Evolutionary conservation across 2,888 invertebrate genomes (phyloP), one percentile per base, ranked within the genome.

Genomic region (Fragum fragum): DNA sequence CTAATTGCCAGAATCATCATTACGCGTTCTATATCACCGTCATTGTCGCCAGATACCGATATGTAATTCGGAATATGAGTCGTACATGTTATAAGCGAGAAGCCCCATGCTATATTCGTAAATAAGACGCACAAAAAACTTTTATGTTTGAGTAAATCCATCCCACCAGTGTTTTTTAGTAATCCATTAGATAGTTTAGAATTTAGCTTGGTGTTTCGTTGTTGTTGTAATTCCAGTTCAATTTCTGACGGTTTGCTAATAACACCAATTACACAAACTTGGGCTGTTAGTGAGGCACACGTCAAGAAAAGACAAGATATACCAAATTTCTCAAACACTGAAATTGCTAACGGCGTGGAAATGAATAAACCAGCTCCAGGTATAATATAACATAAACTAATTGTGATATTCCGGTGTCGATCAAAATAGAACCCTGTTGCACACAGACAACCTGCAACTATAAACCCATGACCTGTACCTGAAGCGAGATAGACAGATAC

Each of bases 31-130:
- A 59, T 59, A 7, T 59, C 59, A 23, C 26, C 16, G 23, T 59
- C 59, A 23, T 2, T 16, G 3, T 23, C 59, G 7, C 59, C 14
- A 23, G 16, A 59, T 6, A 26, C 23, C 6, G 59, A 21, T 18
- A 59, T 26, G 23, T 14, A 59, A 28, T 59, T 59, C 3, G 59
- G 59, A 26, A 59, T 16, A 59, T 59, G 59, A 2, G 28, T 59
- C 16, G 28, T 26, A 3, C 26, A 23, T 7, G 28, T 28, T 14
- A 23, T 26, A 23, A 59, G 26, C 7, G 59, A 59, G 28, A 59
- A 59, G 2, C 28, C 28, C 59, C 59, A 59, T 14, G 26, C 23
- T 26, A 23, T 59, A 26, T 23, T 59, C 7, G 26, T 59, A 26
- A n/a, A 26, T 21, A 59, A 59, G 28, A 23, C 6, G 16, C 59